Conservation (phyloP, 1,140 invertebrate genomes). For the Bombus difficillimus region DNA sequence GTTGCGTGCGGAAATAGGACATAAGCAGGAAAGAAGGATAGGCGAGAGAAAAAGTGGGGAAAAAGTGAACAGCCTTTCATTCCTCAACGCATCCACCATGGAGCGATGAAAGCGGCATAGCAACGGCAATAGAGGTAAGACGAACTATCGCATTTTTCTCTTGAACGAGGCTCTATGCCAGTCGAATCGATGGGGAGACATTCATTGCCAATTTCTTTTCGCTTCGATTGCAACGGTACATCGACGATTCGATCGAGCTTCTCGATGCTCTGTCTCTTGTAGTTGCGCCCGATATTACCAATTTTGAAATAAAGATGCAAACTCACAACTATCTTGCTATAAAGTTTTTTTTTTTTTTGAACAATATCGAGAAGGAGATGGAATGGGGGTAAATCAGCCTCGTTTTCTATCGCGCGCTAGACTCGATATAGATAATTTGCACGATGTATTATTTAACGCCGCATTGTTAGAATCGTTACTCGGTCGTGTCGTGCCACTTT, state of each 20-base stretch:
- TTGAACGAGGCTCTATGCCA: constrained; percentile 18
- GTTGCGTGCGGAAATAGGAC: constrained; percentile 33
- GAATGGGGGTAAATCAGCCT: background rate
- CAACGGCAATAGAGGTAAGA: constrained; percentile 48
- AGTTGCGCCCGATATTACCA: background rate
- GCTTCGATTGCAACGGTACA: constrained; percentile 15
- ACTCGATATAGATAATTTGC: background rate
- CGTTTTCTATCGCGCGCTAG: background rate
- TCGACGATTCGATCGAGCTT: constrained; percentile 10
- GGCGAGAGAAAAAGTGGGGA: background rate
- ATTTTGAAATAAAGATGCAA: background rate
- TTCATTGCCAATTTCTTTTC: constrained; percentile 47
- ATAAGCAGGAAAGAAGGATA: background rate
- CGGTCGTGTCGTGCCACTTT: background rate
- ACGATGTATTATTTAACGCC: background rate
- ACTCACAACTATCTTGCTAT: background rate
- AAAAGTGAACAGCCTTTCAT: constrained; percentile 1
- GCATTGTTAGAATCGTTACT: background rate
- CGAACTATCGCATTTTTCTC: constrained; percentile 25
- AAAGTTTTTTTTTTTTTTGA: background rate
- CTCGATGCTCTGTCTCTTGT: background rate
- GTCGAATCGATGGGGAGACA: constrained; percentile 26
- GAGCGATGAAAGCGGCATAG: constrained; percentile 40
- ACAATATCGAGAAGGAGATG: too few species aligned
- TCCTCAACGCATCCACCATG: background rate